Base-by-base conservation (phyloP, 2,888 invertebrate genomes). In the Volucella inanis region DNA sequence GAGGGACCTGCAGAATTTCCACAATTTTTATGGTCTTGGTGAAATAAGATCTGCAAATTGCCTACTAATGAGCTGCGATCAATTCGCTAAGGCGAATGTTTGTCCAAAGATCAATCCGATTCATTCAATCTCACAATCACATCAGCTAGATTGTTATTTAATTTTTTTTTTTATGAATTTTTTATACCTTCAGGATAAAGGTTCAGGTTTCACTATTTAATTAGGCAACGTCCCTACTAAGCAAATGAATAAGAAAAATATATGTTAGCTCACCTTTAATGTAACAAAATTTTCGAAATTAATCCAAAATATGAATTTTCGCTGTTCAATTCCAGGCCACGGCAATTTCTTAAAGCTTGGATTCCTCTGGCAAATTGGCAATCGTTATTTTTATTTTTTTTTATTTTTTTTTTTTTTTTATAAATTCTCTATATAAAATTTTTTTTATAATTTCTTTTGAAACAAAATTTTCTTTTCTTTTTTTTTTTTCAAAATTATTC, bases 241-340 rank as follows among this genome's bases (percentile, higher is more conserved):
- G 4, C 1, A 31, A 31, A 31, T 6, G 4, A 31, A 45, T 6
- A 4, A n/a, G 39, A 39, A 61, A 18, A 31, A 54, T 47, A 6
- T 31, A 31, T 31, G 6, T 31, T 22, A 43, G 67, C 84, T 84
- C 31, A 84, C 84, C 84, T 80, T 79, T 9, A 61, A 39, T 4
- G 18, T 59, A 57, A 39, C 3, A 45, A 61, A 84, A 47, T 52
- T 43, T 54, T 45, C 15, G 18, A 45, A 74, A 78, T 55, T 67
- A 76, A 76, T 76, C 76, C 83, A 79, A 74, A 79, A 52, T 65
- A 47, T 49, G 18, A 54, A 15, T 70, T 79, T 64, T 65, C 79
- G 49, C 57, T 70, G n/a, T 41, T 18, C 9, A 15, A 31, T 76
- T 61, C 65, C 52, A 76, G 64, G 59, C 67, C 68, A 41, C 45